Conservation (phyloP, 2,113 vertebrate genomes). For the Microcebus ravelobensis region DNA sequence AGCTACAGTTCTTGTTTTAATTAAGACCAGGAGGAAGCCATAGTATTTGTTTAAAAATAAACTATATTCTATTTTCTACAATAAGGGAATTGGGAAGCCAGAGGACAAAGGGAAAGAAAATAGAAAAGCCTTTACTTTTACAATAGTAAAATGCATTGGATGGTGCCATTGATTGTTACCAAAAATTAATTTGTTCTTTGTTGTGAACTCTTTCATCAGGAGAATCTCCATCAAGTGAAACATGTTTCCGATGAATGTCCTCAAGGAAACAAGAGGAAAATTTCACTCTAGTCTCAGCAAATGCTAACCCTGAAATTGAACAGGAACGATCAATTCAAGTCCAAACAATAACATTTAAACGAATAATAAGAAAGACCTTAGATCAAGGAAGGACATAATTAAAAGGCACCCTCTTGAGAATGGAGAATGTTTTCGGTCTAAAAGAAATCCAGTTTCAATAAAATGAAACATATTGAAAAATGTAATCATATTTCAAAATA, state of each 20-base stretch:
- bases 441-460: not conserved
- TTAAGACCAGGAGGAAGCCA: conserved; percentile 51
- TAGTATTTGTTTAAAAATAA: conserved; percentile 73
- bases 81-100: conserved; percentile 64
- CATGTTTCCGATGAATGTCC: conserved; percentile 70
- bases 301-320: conserved; percentile 67
- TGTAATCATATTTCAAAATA: conserved; percentile 52
- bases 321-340: conserved; percentile 70
- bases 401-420: conserved; percentile 74
- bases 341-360: conserved; percentile 77
- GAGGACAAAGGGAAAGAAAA: conserved; percentile 62
- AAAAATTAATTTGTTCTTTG: conserved; percentile 82
- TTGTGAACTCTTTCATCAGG: conserved; percentile 76
- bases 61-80: conserved; percentile 74
- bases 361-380: conserved; percentile 75
- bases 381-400: conserved; percentile 79
- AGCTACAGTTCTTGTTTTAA: conserved; percentile 37
- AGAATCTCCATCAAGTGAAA: conserved; percentile 80
- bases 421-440: not conserved
- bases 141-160: conserved; percentile 49
- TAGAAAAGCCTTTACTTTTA: conserved; percentile 8
- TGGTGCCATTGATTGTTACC: conserved; percentile 63
- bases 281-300: conserved; percentile 67
- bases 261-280: conserved; percentile 76
- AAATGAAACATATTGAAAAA: conserved; percentile 21